Conservation (phyloP, 1,140 invertebrate species). For the Brachionus koreanus region DNA sequence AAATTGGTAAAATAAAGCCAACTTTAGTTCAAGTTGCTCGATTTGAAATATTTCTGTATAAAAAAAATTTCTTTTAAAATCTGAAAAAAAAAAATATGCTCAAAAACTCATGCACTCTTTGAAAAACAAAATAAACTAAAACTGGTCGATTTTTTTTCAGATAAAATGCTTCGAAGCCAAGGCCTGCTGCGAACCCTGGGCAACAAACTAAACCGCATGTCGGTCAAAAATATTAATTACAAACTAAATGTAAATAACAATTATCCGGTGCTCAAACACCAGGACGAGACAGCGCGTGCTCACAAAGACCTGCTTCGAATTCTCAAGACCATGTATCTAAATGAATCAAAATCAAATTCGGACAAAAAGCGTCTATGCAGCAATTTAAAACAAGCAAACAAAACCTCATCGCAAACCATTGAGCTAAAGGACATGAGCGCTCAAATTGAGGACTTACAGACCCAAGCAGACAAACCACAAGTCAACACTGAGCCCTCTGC, state of each 20-base stretch:
- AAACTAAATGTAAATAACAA: slow-evolving; percentile 39
- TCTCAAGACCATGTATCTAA: slow-evolving; percentile 1
- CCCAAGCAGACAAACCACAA: not conserved
- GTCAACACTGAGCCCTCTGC: not conserved
- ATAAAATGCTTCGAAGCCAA: slow-evolving; percentile 17
- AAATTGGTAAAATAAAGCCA: not conserved
- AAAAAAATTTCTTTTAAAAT: not conserved
- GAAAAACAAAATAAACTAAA: not conserved
- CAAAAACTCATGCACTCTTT: not conserved
- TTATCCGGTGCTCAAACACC: not conserved
- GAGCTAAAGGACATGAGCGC: not conserved
- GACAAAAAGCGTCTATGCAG: not conserved
- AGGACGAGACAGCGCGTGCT: not conserved
- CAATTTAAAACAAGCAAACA: not conserved
- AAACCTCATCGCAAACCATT: not conserved
- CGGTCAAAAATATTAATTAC: slow-evolving; percentile 3
- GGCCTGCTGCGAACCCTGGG: not conserved
- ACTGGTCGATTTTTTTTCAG: not conserved
- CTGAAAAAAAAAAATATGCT: not conserved
- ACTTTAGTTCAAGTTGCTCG: not conserved
- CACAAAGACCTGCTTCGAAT: not conserved
- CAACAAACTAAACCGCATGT: not conserved
- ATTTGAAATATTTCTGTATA: slow-evolving; percentile 30
- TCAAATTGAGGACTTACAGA: not conserved
- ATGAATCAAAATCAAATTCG: not conserved